A percentile compares a stretch with the other conserved stretches of the same genome.
Evolutionary conservation across 2,888 invertebrate species (phyloP).

Genomic region (Cordilura impudica): DNA sequence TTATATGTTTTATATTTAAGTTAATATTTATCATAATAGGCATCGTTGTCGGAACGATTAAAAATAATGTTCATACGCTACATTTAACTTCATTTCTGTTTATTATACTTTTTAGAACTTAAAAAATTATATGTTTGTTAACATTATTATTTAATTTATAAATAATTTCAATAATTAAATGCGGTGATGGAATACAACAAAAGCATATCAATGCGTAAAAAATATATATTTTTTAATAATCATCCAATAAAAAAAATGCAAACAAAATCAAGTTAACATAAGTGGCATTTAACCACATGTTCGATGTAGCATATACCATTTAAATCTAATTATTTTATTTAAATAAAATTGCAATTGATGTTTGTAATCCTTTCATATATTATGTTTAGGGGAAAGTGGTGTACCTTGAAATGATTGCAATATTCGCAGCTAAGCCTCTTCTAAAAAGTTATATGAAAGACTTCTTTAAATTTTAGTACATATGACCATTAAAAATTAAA

Average conservation of each 20-base stretch:
- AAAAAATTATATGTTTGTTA: no score
- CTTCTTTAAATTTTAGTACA: no score
- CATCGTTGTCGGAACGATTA: slow-evolving; percentile 25
- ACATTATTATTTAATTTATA: slow-evolving; percentile 34
- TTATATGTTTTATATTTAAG: slow-evolving; percentile 20
- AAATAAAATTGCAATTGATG: slow-evolving; percentile 17
- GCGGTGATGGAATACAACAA: slow-evolving; percentile 57
- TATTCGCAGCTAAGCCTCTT: no score
- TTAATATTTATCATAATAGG: slow-evolving; percentile 49
- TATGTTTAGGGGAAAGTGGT: no score
- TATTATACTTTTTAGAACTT: slow-evolving; percentile 1
- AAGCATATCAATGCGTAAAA: slow-evolving; percentile 15
- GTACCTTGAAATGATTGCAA: no score
- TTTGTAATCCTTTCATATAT: no score
- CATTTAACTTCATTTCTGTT: slow-evolving; percentile 32
- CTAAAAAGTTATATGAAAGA: no score
- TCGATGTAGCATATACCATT: slow-evolving; percentile 51
- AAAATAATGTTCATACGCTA: slow-evolving; percentile 52
- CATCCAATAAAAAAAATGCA: neutral
- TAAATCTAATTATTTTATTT: slow-evolving; percentile 55
- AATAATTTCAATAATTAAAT: slow-evolving; percentile 58
- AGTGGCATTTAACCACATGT: slow-evolving; percentile 55
- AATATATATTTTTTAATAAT: neutral
- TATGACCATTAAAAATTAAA: no score
- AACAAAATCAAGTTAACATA: slow-evolving; percentile 29